phyloP scores from a whole-genome alignment of 2,888 invertebrate species.

The Acleris cristana region DNA sequence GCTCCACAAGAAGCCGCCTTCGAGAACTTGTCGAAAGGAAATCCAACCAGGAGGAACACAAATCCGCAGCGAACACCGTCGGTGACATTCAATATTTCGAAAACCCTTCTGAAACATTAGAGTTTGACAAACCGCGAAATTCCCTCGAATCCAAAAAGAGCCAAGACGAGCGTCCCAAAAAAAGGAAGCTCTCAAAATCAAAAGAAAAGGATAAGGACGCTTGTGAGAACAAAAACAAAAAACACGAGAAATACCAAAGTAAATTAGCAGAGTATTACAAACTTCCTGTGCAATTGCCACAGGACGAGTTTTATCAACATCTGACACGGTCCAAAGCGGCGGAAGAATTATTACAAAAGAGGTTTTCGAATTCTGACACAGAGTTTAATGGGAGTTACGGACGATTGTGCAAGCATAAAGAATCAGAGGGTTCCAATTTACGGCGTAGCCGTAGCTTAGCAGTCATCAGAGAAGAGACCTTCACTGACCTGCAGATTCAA shows the following conservation, averaged over 20 bases:
- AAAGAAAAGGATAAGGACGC: slow-evolving; percentile 65
- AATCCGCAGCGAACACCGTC: slow-evolving; percentile 75
- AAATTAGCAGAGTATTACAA: slow-evolving; percentile 80
- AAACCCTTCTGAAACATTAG: slow-evolving; percentile 79
- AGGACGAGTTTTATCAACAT: slow-evolving; percentile 80
- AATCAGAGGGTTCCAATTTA: slow-evolving; percentile 82
- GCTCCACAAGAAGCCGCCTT: slow-evolving; percentile 82
- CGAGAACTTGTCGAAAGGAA: slow-evolving; percentile 81
- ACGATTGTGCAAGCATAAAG: slow-evolving; percentile 77
- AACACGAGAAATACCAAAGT: slow-evolving; percentile 79
- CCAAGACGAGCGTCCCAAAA: slow-evolving; percentile 75
- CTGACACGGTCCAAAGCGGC: slow-evolving; percentile 76
- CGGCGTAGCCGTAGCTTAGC: slow-evolving; percentile 89
- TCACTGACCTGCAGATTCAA: slow-evolving; percentile 87
- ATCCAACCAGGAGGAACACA: slow-evolving; percentile 80
- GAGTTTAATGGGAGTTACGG: slow-evolving; percentile 80
- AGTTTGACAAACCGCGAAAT: slow-evolving; percentile 73
- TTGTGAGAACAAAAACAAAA: slow-evolving; percentile 69
- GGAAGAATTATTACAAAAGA: slow-evolving; percentile 73
- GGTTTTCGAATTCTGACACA: slow-evolving; percentile 75
- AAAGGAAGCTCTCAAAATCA: slow-evolving; percentile 70
- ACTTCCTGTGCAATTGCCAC: slow-evolving; percentile 73
- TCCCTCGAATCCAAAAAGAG: slow-evolving; percentile 73
- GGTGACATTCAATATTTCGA: slow-evolving; percentile 81
- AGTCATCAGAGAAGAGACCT: slow-evolving; percentile 90